Evolutionary conservation across 2,797 vertebrate genomes (phyloP).

Genomic region (Oryzias sinensis): DNA sequence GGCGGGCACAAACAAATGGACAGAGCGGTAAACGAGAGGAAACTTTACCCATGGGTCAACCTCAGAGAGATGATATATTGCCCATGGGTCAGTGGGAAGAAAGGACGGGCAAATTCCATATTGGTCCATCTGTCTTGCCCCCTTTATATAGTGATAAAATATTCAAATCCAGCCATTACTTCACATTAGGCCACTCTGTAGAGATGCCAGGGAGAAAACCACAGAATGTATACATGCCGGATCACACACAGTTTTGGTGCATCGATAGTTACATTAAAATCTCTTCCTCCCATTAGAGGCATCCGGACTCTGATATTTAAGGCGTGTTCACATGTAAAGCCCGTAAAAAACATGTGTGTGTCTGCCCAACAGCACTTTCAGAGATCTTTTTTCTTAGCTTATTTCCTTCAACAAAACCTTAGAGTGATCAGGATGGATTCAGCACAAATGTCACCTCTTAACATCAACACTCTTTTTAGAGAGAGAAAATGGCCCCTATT

Average conservation of each 20-base stretch:
- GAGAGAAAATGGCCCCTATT: conserved; percentile 7
- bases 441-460: conserved; percentile 26
- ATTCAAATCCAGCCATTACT: conserved; percentile 87
- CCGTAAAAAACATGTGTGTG: conserved; percentile 43
- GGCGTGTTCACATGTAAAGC: conserved; percentile 68
- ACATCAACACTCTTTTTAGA: too few relatives aligned
- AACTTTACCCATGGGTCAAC: conserved; percentile 80
- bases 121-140: conserved; percentile 79
- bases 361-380: conserved; percentile 45
- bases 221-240: conserved; percentile 82
- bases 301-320: conserved; percentile 73
- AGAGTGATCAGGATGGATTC: conserved; percentile 31
- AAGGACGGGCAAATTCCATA: conserved; percentile 82
- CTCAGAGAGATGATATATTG: conserved; percentile 77
- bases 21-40: conserved; percentile 76
- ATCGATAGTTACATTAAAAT: conserved; percentile 83
- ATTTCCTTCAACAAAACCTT: conserved; percentile 43
- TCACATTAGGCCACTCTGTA: conserved; percentile 80
- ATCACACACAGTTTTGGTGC: conserved; percentile 74
- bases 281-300: conserved; percentile 79
- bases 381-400: conserved; percentile 13
- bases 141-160: conserved; percentile 86
- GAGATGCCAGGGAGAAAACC: conserved; percentile 82
- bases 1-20: conserved; percentile 78
- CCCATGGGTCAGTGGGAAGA: conserved; percentile 79